phyloP scores from a whole-genome alignment of 64 coral and sea anemone species.

The Pocillopora damicornis region DNA sequence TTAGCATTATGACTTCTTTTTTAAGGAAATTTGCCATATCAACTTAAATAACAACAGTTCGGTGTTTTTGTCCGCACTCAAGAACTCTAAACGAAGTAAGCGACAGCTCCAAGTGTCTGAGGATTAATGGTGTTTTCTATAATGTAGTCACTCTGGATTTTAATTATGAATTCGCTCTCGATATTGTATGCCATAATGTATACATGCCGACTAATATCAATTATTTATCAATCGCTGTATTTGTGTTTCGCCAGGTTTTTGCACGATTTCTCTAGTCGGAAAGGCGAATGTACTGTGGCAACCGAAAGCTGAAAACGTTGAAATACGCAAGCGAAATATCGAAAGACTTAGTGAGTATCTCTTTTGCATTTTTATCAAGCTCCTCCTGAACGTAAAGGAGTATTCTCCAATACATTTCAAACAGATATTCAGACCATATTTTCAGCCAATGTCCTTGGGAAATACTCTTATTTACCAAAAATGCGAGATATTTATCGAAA shows the following conservation, averaged over 20 bases:
- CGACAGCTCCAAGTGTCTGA: not conserved
- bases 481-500: too few relatives aligned
- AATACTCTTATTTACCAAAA: too few relatives aligned
- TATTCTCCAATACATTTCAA: too few relatives aligned
- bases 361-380: too few relatives aligned
- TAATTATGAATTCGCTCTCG: constrained; percentile 30
- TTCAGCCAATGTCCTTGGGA: too few relatives aligned
- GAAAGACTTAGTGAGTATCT: too few relatives aligned
- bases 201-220: constrained; percentile 19
- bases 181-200: constrained; percentile 14
- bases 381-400: too few relatives aligned
- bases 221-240: constrained; percentile 30
- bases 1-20: too few relatives aligned
- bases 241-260: not conserved
- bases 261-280: not conserved
- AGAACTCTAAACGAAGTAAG: not conserved
- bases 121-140: not conserved
- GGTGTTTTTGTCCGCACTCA: not conserved
- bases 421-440: too few relatives aligned
- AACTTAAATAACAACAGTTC: not conserved
- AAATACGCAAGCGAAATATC: not conserved
- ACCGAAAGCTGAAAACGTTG: not conserved
- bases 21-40: too few relatives aligned
- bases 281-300: not conserved
- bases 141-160: not conserved